Evolutionary conservation across 2,888 invertebrate genomes (phyloP).

Genomic region (Apoderus coryli): DNA sequence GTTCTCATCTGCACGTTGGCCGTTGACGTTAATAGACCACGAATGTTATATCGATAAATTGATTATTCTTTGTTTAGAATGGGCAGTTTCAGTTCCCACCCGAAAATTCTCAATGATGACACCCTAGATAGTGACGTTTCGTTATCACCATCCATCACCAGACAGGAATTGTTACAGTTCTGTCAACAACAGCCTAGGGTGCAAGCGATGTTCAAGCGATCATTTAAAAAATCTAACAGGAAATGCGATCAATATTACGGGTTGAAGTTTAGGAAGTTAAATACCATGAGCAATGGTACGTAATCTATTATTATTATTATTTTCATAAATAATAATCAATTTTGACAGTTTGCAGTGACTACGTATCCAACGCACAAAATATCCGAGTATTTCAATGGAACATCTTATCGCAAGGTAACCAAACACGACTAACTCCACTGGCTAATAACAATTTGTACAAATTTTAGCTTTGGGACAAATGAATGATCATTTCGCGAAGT

Average conservation of each 20-base stretch:
- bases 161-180: constrained; percentile 38
- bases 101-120: constrained; percentile 48
- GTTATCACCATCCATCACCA: constrained; percentile 34
- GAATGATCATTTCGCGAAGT: constrained; percentile 56
- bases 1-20: no score
- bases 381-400: constrained; percentile 57
- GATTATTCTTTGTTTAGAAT: no score
- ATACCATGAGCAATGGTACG: constrained; percentile 27
- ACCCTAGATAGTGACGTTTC: constrained; percentile 42
- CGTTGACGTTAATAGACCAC: no score
- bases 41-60: no score
- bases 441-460: constrained; percentile 5
- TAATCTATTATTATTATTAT: neutral
- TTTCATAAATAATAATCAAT: neutral
- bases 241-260: constrained; percentile 19
- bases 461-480: constrained; percentile 50
- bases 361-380: constrained; percentile 30
- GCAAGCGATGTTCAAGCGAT: constrained; percentile 33
- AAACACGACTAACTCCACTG: no score
- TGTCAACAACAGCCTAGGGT: constrained; percentile 36
- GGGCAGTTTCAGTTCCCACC: constrained; percentile 57
- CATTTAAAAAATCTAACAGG: constrained; percentile 23
- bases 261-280: constrained; percentile 31
- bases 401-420: constrained; percentile 50
- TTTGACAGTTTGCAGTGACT: neutral